Base-by-base conservation (phyloP, 2,888 invertebrate genomes). In the Lysandra bellargus region DNA sequence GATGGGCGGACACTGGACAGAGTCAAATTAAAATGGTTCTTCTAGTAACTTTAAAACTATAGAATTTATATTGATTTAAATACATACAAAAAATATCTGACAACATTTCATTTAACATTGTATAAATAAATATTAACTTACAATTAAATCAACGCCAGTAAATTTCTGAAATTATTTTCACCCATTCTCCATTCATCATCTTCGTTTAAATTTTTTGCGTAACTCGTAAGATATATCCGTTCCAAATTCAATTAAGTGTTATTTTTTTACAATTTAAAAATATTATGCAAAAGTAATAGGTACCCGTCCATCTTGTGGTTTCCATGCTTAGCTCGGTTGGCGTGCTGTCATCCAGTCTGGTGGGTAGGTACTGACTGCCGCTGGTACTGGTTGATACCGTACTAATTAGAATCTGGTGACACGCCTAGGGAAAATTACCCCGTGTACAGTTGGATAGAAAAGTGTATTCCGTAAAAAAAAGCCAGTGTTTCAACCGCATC, bases 381-480 rank as follows among this genome's bases (percentile, higher is more conserved):
- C 69, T 88, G 86, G 94, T 93, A 82, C 94, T 90, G 90, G 89
- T 90, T 91, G 87, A 90, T 88, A 86, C 93, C 94, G 82, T 86
- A 88, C 90, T 93, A 94, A 94, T 94, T 94, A 94, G 89, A 93
- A 93, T 92, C 91, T 90, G 90, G 90, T 90, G 92, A 92, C 93
- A 93, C 91, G 92, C 89, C 91, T 87, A 82, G 84, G 86, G 83
- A 86, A 86, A 84, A 87, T 85, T 91, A 89, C 91, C 90, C 82
- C 79, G 88, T 85, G 89, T 91, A 93, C 86, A 49, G 90, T 85
- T 83, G 12, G 17, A 37, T 83, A 87, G 89, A 90, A 83, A 84
- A 85, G 60, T 76, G n/a, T 37, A 61, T 44, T 72, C 79, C 57
- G 57, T 53, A 53, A 49, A 49, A 49, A 49, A 49, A 23, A 23